Conservation (phyloP, 1,140 invertebrate species). For the Brachionus calyciflorus region DNA sequence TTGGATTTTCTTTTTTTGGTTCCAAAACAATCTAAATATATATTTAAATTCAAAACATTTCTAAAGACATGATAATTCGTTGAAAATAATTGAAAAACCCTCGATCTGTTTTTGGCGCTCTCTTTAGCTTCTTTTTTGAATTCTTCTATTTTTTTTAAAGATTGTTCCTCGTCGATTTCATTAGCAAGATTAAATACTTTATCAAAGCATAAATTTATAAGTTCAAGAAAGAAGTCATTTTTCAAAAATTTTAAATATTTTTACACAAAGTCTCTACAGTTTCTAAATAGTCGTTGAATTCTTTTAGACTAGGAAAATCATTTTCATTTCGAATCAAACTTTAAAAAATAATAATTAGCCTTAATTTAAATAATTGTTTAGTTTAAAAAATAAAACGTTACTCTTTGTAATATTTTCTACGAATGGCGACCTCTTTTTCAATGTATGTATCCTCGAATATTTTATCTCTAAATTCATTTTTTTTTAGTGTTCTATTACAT, state of each 20-base stretch:
- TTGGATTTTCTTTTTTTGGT: constrained; percentile 30
- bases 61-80: too few species aligned
- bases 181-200: constrained; percentile 46
- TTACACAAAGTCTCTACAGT: constrained; percentile 45
- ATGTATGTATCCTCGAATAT: constrained; percentile 91
- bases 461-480: constrained; percentile 86
- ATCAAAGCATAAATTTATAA: background rate
- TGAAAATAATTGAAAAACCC: too few species aligned
- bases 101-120: constrained; percentile 31
- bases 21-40: constrained; percentile 16
- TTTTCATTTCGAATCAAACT: constrained; percentile 43
- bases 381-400: constrained; percentile 49
- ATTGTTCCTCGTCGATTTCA: constrained; percentile 37
- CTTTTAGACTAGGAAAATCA: constrained; percentile 28
- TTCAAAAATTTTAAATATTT: background rate
- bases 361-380: background rate
- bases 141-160: constrained; percentile 37
- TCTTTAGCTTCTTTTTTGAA: constrained; percentile 47
- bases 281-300: constrained; percentile 47
- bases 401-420: constrained; percentile 75
- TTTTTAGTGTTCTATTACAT: constrained; percentile 78
- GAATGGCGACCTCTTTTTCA: constrained; percentile 95
- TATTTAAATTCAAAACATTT: background rate
- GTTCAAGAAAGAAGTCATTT: background rate
- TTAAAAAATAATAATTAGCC: too few species aligned